Evolutionary conservation across 2,113 vertebrate species (phyloP).

Genomic region (Leuciscus idus): DNA sequence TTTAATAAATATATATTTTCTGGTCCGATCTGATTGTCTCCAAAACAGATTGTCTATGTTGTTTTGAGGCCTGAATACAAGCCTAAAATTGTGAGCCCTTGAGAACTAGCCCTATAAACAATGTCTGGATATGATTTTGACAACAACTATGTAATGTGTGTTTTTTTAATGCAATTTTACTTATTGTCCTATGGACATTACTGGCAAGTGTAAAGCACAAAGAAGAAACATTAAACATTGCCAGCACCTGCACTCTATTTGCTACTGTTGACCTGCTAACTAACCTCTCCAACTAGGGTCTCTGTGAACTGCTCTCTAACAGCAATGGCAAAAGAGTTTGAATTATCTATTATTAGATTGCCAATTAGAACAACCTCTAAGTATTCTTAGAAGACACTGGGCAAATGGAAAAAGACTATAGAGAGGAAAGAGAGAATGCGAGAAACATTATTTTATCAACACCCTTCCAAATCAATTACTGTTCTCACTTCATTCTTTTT

Average conservation of each 20-base stretch:
- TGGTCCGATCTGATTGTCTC: conserved; percentile 52
- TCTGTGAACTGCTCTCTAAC: no score
- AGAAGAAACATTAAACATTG: background rate
- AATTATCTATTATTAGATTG: no score
- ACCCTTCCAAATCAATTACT: conserved; percentile 1
- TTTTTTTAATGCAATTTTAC: background rate
- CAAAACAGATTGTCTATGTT: conserved; percentile 51
- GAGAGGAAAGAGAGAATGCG: conserved; percentile 12
- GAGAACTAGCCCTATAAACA: conserved; percentile 6
- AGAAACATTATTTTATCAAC: conserved; percentile 4
- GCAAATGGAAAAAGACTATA: background rate
- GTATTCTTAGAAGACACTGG: conserved; percentile 23
- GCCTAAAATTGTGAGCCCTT: background rate
- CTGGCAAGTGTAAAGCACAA: background rate
- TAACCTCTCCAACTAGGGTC: no score
- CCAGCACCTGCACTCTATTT: no score
- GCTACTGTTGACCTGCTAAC: no score
- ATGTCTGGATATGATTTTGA: conserved; percentile 16
- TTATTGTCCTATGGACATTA: background rate
- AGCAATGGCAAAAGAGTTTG: no score
- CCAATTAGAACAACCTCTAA: no score
- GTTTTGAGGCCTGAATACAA: conserved; percentile 28
- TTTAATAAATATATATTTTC: conserved; percentile 51
- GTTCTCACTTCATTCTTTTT: conserved; percentile 2
- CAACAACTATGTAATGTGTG: background rate